Conservation (phyloP, 2,113 vertebrate species). For the Neoarius graeffei region DNA sequence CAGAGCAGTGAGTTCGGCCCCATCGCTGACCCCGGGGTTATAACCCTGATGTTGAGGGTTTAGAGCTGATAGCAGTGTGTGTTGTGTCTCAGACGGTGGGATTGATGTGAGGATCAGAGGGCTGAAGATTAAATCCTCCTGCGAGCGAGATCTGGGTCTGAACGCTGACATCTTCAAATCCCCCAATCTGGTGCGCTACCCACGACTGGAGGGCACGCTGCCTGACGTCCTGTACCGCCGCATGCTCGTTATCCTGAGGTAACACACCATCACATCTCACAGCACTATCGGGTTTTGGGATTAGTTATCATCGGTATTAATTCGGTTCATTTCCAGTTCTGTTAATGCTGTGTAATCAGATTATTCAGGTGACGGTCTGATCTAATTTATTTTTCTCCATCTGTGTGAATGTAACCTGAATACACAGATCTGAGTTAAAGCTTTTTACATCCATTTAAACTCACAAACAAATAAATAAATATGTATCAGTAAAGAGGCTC, state of each 20-base stretch:
- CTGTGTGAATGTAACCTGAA: too few relatives aligned
- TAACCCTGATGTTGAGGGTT: not conserved
- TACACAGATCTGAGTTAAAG: not conserved
- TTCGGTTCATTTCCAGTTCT: too few relatives aligned
- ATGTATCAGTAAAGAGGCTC: not conserved
- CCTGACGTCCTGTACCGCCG: slow-evolving; percentile 89
- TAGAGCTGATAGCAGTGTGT: not conserved
- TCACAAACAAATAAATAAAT: not conserved
- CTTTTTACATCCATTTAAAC: too few relatives aligned
- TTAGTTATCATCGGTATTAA: too few relatives aligned
- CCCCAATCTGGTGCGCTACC: slow-evolving; percentile 90
- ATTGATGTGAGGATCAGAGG: slow-evolving; percentile 94
- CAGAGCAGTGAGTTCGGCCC: not conserved
- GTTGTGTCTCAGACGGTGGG: slow-evolving; percentile 81
- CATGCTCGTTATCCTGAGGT: slow-evolving; percentile 91
- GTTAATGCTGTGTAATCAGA: too few relatives aligned
- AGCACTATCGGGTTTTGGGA: too few relatives aligned
- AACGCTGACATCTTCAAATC: slow-evolving; percentile 95
- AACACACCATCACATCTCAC: not conserved
- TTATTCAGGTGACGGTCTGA: too few relatives aligned
- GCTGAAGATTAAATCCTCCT: slow-evolving; percentile 94
- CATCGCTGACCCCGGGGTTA: not conserved
- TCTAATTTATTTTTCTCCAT: too few relatives aligned
- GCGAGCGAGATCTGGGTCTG: slow-evolving; percentile 88
- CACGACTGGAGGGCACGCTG: slow-evolving; percentile 89